Evolutionary conservation across 53 echinoderm and acorn worm genomes (phyloP), one percentile per base, ranked within the genome.

Genomic region (Arbacia lixula): DNA sequence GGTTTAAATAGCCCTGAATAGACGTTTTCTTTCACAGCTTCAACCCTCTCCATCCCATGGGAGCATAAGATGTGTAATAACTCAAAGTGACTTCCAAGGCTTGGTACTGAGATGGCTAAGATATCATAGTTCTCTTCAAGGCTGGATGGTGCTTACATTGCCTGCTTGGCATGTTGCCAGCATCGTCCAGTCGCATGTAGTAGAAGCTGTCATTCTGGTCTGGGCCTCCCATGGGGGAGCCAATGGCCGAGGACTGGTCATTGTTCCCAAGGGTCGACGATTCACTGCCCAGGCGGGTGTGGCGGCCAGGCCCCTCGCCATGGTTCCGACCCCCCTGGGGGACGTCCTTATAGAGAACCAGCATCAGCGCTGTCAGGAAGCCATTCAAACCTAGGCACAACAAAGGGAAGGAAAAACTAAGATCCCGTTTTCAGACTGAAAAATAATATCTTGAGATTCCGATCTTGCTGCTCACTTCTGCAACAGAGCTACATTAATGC

Each of bases 171-270:
- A 63, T 63, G 35, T 43, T 81, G 16, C 77, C 84, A 14, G 46
- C 85, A n/a, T 89, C 89, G 11, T 89, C 89, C 49, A 89, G 24
- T 17, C 89, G 76, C 89, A 89, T 89, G 36, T 89, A 89, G 56
- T 85, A 89, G 57, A 89, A 89, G 26, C 89, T 83, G 26, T 89
- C 89, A n/a, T 65, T 85, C 29, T 89, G 84, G 54, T 76, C 85
- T 12, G 85, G 85, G 6, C 68, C 77, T 22, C 79, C 87, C 40
- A 81, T 40, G n/a, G 82, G 82, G 6, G 82, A 81, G 3, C 82
- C 82, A 49, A 81, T 81, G 50, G 82, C 82, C n/a, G 82, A 81
- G 14, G 43, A 43, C 26, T 63, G 29, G 17, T 81, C 64, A 34
- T 81, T 81, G 30, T 63, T 63, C 10, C 62, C 64, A 3, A 46